A percentile compares a stretch with the other conserved stretches of the same genome.
These are phyloP conservation scores for Camponotus fellah DNA, from an alignment of 2,888 invertebrate species.

Conservation along the genomic window DNA sequence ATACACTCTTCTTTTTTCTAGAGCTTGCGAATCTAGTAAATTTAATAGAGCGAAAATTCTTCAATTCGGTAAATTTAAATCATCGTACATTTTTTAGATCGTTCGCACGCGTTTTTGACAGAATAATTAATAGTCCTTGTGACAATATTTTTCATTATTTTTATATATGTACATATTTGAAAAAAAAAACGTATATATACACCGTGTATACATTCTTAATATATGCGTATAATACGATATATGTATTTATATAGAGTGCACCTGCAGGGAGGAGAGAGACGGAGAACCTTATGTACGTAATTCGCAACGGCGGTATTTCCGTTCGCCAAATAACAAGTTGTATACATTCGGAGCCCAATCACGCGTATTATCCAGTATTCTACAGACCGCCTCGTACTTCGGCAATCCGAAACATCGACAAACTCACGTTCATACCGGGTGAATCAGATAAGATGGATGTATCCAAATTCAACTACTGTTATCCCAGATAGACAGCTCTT, in stretches of 20 bases:
- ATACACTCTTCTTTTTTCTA: not conserved
- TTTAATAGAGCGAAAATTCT: not conserved
- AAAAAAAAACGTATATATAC: not conserved
- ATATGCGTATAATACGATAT: constrained; percentile 42
- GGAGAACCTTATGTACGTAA: constrained; percentile 58
- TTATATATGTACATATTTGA: not conserved
- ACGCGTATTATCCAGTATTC: constrained; percentile 69
- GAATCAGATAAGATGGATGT: not conserved
- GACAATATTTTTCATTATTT: not conserved
- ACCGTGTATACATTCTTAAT: not conserved
- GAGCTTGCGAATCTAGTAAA: not conserved
- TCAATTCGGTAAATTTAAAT: not conserved
- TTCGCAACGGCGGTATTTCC: constrained; percentile 66
- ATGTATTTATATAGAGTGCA: constrained; percentile 20
- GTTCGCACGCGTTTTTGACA: not conserved
- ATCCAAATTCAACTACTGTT: not conserved
- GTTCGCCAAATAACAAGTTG: constrained; percentile 70
- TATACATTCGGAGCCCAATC: constrained; percentile 69
- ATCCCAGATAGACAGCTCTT: not conserved
- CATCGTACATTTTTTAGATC: not conserved
- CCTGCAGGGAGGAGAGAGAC: constrained; percentile 35
- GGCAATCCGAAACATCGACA: constrained; percentile 50
- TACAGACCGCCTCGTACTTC: constrained; percentile 54
- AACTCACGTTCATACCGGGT: constrained; percentile 37
- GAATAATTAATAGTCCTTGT: not conserved